A percentile compares a stretch with the other conserved stretches of the same genome.
Conservation (phyloP, 2,113 vertebrate genomes). For the Sinocyclocheilus maitianheensis region DNA sequence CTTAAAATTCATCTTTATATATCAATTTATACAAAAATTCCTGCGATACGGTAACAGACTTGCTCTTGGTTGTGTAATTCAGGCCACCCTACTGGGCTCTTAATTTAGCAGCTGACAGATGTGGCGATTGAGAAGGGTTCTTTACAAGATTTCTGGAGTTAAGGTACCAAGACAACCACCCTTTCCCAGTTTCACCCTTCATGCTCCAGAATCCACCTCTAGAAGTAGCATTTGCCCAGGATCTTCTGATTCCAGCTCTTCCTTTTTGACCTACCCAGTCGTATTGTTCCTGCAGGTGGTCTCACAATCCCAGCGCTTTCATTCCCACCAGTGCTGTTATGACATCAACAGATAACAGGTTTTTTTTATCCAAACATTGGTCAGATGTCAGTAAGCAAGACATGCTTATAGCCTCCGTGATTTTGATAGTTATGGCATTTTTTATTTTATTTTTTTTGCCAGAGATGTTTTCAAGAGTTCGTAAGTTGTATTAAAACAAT, state of each 20-base stretch:
- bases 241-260: constrained; percentile 38
- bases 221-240: constrained; percentile 30
- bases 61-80: constrained; percentile 60
- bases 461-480: neutral
- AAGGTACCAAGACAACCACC: constrained; percentile 48
- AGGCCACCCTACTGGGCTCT: constrained; percentile 61
- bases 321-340: constrained; percentile 8
- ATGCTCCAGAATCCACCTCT: constrained; percentile 47
- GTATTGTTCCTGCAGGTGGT: constrained; percentile 25
- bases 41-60: neutral
- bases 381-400: neutral
- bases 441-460: too few species aligned
- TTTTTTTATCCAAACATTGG: neutral
- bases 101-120: constrained; percentile 62
- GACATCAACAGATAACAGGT: neutral
- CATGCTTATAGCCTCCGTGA: too few species aligned
- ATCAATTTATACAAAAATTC: too few species aligned
- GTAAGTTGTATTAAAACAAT: neutral
- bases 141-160: constrained; percentile 49
- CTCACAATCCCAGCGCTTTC: neutral
- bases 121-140: constrained; percentile 58
- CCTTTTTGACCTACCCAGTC: constrained; percentile 34
- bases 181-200: constrained; percentile 18
- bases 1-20: neutral
- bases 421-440: too few species aligned